These are phyloP conservation scores for Bombylius discolor DNA, from an alignment of 2,888 invertebrate genomes.

Conservation along the genomic window DNA sequence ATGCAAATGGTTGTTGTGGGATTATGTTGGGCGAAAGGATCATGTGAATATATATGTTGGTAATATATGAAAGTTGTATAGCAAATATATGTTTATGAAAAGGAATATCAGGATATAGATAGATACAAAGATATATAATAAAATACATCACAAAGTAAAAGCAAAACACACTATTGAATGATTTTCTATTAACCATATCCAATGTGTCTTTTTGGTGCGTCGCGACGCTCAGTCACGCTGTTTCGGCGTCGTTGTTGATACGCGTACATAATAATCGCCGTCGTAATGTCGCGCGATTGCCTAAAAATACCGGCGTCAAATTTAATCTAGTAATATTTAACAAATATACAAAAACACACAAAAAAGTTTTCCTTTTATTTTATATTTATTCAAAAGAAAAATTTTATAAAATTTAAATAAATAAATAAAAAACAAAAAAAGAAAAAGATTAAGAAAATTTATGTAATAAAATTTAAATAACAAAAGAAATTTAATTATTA, in stretches of 20 bases:
- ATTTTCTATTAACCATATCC: constrained; percentile 12
- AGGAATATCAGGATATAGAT: too few species aligned
- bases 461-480: too few species aligned
- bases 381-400: not conserved
- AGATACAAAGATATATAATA: too few species aligned
- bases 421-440: not conserved
- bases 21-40: too few species aligned
- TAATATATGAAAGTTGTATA: too few species aligned
- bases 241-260: constrained; percentile 20
- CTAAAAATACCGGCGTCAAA: constrained; percentile 8
- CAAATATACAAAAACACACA: not conserved
- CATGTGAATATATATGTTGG: too few species aligned
- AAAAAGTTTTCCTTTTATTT: not conserved
- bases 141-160: too few species aligned
- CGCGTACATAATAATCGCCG: constrained; percentile 15
- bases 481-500: too few species aligned
- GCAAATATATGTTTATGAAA: too few species aligned
- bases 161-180: not conserved
- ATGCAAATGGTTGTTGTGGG: too few species aligned
- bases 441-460: too few species aligned
- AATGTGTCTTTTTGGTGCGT: constrained; percentile 18
- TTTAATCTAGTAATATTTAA: constrained; percentile 3
- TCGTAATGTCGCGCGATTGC: constrained; percentile 16
- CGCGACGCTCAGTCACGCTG: constrained; percentile 19
- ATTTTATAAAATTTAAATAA: not conserved